phyloP scores from a whole-genome alignment of 2,888 invertebrate genomes.

The Coenonympha glycerion region DNA sequence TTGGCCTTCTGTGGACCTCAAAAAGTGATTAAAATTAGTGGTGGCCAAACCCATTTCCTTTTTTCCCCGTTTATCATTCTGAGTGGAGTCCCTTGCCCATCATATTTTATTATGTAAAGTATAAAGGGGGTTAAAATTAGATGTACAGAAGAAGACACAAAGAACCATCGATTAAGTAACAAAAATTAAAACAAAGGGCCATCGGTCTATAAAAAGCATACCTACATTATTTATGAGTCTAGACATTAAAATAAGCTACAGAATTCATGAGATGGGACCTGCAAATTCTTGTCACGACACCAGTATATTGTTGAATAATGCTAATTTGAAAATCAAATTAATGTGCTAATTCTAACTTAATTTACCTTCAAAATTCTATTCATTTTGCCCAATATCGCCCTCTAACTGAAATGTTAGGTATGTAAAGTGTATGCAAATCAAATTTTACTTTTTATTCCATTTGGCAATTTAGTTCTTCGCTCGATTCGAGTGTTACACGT shows the following conservation, averaged over 20 bases:
- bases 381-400: slow-evolving; percentile 2
- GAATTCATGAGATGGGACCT: background rate
- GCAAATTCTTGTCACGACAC: slow-evolving; percentile 3
- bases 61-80: too few species aligned
- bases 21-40: too few species aligned
- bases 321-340: slow-evolving; percentile 7
- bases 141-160: background rate
- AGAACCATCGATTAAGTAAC: background rate
- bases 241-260: slow-evolving; percentile 5
- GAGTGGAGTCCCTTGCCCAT: too few species aligned
- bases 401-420: background rate
- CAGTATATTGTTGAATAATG: slow-evolving; percentile 1
- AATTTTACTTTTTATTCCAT: background rate
- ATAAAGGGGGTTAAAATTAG: too few species aligned
- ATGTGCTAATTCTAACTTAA: slow-evolving; percentile 6
- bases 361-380: slow-evolving; percentile 4
- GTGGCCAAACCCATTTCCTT: too few species aligned
- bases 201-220: background rate
- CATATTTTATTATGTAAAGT: too few species aligned
- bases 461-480: background rate
- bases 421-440: slow-evolving; percentile 3
- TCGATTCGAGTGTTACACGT: background rate
- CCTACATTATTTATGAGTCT: slow-evolving; percentile 13
- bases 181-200: background rate
- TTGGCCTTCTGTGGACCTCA: too few species aligned